Base-by-base conservation (phyloP, 1,140 invertebrate genomes). In the Orussus abietinus region DNA sequence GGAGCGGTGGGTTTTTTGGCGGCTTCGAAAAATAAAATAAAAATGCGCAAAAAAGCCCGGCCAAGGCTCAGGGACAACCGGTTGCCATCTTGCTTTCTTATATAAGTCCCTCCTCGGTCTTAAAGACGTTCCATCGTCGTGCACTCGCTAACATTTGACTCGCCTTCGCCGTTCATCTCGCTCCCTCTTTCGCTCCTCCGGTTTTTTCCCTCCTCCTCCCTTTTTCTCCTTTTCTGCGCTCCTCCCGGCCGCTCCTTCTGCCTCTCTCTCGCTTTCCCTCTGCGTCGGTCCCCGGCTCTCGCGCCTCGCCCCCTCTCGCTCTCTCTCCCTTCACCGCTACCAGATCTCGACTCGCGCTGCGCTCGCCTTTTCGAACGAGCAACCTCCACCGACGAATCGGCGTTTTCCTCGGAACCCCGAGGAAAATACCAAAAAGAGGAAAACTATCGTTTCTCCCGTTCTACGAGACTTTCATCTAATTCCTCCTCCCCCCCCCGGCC, bases 81-180 rank as follows among this genome's bases (percentile, higher is more conserved):
- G 69, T 70, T 70, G 63, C 65, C 64, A 70, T 72, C 66, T 70
- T 72, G 66, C 64, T 70, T 69, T 72, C 67, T 69, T 72, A 69
- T 70, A 69, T 69, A 72, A 72, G 69, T 67, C 60, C 63, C 64
- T 61, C 55, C 59, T 54, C 42, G 51, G 49, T 57, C 65, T 67
- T 57, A 57, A 64, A 66, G 62, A 62, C 62, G 62, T 46, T 62
- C 52, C 64, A 55, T 58, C 51, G 47, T 38, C 45, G 47, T 58
- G 47, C 50, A 55, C 50, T 58, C 52, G 56, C 49, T 58, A 55
- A 52, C 51, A 58, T 58, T 59, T 55, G 52, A 58, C 56, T 58
- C 53, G 46, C 42, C 56, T 57, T 43, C 41, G 39, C 40, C 31
- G 42, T 35, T 49, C 32, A 12, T 10, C 12, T 28, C 4, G 25